Evolutionary conservation across 2,888 invertebrate species (phyloP).

Genomic region (Drosophila recens): DNA sequence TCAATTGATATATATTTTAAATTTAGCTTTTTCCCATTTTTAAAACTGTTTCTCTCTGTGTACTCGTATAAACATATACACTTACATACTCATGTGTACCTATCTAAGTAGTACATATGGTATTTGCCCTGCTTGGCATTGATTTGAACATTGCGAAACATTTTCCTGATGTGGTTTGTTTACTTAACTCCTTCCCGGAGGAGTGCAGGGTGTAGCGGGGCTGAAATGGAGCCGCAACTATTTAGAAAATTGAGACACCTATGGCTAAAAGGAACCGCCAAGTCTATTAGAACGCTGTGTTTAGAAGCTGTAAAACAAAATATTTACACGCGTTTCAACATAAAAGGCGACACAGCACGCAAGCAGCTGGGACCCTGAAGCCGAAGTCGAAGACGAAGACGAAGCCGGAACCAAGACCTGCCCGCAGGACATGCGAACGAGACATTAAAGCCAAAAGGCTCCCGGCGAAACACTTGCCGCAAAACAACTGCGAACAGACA

Average conservation of each 20-base stretch:
- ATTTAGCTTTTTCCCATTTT: too few species aligned
- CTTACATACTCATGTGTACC: neutral
- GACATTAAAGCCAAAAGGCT: conserved; percentile 76
- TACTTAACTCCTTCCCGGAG: conserved; percentile 31
- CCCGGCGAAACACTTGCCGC: conserved; percentile 61
- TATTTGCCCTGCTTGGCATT: conserved; percentile 49
- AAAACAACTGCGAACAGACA: conserved; percentile 19
- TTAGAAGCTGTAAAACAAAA: conserved; percentile 81
- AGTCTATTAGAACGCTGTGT: conserved; percentile 65
- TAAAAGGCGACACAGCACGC: conserved; percentile 73
- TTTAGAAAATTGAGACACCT: conserved; percentile 76
- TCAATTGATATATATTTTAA: too few species aligned
- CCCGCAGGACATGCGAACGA: conserved; percentile 73
- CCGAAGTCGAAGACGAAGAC: conserved; percentile 1
- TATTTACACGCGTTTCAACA: conserved; percentile 79
- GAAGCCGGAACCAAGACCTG: conserved; percentile 28
- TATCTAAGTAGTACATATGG: conserved; percentile 9
- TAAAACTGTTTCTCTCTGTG: too few species aligned
- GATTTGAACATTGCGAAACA: conserved; percentile 63
- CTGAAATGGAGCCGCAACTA: conserved; percentile 52
- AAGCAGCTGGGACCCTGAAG: conserved; percentile 53
- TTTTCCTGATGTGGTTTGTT: conserved; percentile 53
- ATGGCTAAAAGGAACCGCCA: conserved; percentile 51
- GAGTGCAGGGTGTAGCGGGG: conserved; percentile 2
- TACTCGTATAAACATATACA: neutral